A percentile compares a stretch with the other conserved stretches of the same genome.
Conservation (phyloP, 2,797 vertebrate species). For the Peromyscus eremicus region DNA sequence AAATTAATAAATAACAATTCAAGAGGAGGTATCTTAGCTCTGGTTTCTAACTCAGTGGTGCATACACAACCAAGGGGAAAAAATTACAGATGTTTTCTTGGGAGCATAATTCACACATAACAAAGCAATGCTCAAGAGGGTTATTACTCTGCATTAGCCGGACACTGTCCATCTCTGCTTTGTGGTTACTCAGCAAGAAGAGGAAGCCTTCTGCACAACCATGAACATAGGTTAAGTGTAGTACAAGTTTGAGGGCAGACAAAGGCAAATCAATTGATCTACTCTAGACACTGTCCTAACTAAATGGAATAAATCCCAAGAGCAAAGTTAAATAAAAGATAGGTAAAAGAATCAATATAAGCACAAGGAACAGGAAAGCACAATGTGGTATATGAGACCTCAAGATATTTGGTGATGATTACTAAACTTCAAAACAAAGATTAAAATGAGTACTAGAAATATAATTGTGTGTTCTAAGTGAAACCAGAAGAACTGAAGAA, state of each 20-base stretch:
- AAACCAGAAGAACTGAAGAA: conserved; percentile 39
- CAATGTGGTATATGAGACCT: not conserved
- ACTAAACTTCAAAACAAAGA: conserved; percentile 55
- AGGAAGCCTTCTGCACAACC: conserved; percentile 22
- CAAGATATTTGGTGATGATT: conserved; percentile 39
- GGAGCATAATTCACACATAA: conserved; percentile 15
- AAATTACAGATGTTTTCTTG: conserved; percentile 24
- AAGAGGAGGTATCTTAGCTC: conserved; percentile 21
- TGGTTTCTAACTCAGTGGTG: not conserved
- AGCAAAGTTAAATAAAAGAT: conserved; percentile 62
- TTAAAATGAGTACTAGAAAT: conserved; percentile 61
- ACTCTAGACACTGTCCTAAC: conserved; percentile 46
- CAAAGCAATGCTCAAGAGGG: conserved; percentile 8
- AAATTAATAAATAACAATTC: not conserved
- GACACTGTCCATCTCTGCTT: conserved; percentile 26
- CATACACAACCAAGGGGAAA: not conserved
- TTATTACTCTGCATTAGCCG: not conserved
- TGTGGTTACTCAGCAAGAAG: conserved; percentile 18
- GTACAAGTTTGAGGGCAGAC: conserved; percentile 50
- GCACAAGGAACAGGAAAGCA: conserved; percentile 28
- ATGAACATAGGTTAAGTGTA: conserved; percentile 11
- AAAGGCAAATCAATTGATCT: conserved; percentile 61
- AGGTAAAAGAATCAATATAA: conserved; percentile 46
- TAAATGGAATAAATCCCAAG: conserved; percentile 47
- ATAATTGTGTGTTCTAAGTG: conserved; percentile 43